Evolutionary conservation across 1,140 invertebrate species (phyloP).

Genomic region (Trachymyrmex septentrionalis): DNA sequence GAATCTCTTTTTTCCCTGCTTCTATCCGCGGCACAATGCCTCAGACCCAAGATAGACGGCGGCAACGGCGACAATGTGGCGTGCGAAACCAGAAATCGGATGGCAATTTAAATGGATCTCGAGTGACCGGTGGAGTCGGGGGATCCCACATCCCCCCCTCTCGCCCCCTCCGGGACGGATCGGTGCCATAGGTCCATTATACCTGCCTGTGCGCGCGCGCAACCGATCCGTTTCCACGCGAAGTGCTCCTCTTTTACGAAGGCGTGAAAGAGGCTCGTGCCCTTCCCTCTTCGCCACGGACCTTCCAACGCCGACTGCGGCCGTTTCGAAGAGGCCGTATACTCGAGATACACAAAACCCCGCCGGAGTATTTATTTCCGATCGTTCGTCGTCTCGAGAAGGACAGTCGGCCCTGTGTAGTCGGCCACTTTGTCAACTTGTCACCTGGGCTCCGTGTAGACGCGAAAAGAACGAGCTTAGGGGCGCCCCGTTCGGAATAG

Average conservation of each 20-base stretch:
- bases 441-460: constrained; percentile 74
- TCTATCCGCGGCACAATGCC: constrained; percentile 22
- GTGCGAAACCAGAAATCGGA: constrained; percentile 77
- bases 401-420: constrained; percentile 52
- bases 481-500: constrained; percentile 34
- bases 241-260: constrained; percentile 76
- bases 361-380: constrained; percentile 70
- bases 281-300: constrained; percentile 56
- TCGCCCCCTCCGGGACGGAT: constrained; percentile 27
- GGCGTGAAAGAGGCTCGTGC: constrained; percentile 83
- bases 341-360: constrained; percentile 70
- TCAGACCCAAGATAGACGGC: constrained; percentile 2
- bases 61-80: constrained; percentile 67
- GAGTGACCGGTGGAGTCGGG: constrained; percentile 71
- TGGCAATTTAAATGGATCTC: constrained; percentile 83
- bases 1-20: constrained; percentile 42
- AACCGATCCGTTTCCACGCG: constrained; percentile 66
- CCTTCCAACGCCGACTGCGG: constrained; percentile 32
- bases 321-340: constrained; percentile 54
- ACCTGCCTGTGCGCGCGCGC: constrained; percentile 38
- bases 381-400: constrained; percentile 45
- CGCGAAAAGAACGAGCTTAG: constrained; percentile 67
- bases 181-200: constrained; percentile 38
- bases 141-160: constrained; percentile 18
- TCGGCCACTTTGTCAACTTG: constrained; percentile 80